phyloP scores from a whole-genome alignment of 2,113 vertebrate species.

The Ptychochromis oligacanthus region DNA sequence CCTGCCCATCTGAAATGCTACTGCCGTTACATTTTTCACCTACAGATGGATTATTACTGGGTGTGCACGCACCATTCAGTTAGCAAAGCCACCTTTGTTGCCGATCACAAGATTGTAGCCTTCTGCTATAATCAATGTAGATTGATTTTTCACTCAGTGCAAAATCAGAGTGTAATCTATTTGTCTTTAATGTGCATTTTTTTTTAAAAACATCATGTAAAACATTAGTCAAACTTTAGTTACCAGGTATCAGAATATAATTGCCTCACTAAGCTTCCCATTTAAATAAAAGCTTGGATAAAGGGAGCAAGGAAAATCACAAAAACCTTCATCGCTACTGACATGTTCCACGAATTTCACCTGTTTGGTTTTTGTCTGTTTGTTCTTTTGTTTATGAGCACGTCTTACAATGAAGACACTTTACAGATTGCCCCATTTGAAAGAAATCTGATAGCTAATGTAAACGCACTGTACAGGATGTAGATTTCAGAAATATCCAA shows the following conservation, averaged over 20 bases:
- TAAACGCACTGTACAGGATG: neutral
- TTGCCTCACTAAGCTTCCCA: neutral
- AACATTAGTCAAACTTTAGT: neutral
- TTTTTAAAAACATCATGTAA: neutral
- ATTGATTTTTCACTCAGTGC: neutral
- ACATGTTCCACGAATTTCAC: neutral
- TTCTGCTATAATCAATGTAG: neutral
- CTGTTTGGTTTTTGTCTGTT: too few relatives aligned
- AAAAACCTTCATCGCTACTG: neutral
- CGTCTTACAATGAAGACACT: too few relatives aligned
- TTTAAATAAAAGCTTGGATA: neutral
- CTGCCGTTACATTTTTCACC: rapidly evolving
- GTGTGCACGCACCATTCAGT: neutral
- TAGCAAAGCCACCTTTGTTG: neutral
- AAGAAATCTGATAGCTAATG: neutral
- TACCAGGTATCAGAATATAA: rapidly evolving
- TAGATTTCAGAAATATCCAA: neutral
- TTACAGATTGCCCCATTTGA: neutral
- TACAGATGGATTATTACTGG: neutral
- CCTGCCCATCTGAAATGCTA: neutral
- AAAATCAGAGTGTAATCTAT: neutral
- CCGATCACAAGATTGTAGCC: neutral
- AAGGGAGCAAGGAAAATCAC: neutral
- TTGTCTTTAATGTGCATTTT: neutral
- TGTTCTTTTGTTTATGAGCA: too few relatives aligned